These are phyloP conservation scores for Phenganax stokvisi DNA, from an alignment of 92 coral and sea anemone species.

Conservation along the genomic window DNA sequence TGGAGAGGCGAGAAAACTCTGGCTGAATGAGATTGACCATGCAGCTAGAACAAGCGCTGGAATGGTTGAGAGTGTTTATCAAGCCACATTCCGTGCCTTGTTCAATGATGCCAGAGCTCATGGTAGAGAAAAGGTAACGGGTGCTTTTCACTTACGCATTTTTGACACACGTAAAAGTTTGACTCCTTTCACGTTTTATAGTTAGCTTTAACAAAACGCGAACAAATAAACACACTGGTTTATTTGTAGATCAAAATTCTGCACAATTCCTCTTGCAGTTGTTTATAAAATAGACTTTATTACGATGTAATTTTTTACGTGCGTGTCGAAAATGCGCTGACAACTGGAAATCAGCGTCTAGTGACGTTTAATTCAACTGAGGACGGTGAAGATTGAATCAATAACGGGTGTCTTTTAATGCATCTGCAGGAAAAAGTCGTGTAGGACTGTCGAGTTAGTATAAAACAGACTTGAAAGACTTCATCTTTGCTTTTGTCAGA, in stretches of 20 bases:
- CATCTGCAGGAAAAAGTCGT: background rate
- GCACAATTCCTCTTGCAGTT: background rate
- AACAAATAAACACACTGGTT: background rate
- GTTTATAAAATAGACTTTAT: background rate
- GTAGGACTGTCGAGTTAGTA: background rate
- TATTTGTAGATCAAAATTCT: too few relatives aligned
- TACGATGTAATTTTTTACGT: background rate
- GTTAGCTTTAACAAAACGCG: background rate
- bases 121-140: constrained; percentile 60
- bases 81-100: constrained; percentile 78
- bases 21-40: constrained; percentile 77
- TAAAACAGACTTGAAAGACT: background rate
- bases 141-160: background rate
- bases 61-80: constrained; percentile 85
- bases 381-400: too few relatives aligned
- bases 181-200: background rate
- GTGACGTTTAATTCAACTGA: too few relatives aligned
- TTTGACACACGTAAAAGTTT: background rate
- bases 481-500: background rate
- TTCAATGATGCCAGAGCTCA: constrained; percentile 84
- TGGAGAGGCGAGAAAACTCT: constrained; percentile 86
- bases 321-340: too few relatives aligned
- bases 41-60: constrained; percentile 98
- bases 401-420: too few relatives aligned
- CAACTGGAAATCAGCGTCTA: too few relatives aligned